Percentiles rank a stretch among this genome's conserved stretches.
These are phyloP conservation scores for Dreissena rostriformis DNA, from an alignment of 1,140 invertebrate species.

Conservation along the genomic window DNA sequence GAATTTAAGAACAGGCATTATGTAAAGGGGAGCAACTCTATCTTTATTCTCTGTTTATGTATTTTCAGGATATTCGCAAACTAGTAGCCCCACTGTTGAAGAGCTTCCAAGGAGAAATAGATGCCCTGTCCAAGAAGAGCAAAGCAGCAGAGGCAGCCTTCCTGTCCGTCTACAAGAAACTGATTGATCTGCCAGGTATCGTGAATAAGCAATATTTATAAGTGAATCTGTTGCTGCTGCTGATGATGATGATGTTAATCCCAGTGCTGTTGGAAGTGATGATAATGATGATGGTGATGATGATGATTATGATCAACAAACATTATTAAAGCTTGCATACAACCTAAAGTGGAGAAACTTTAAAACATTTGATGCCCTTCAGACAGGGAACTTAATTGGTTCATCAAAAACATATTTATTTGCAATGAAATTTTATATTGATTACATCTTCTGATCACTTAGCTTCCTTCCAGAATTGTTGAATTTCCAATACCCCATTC, in stretches of 20 bases:
- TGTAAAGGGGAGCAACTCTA: background rate
- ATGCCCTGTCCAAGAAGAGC: slow-evolving; percentile 83
- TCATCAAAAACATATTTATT: too few species aligned
- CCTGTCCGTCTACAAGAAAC: slow-evolving; percentile 83
- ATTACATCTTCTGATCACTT: too few species aligned
- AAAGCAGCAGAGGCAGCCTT: slow-evolving; percentile 84
- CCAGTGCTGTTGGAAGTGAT: background rate
- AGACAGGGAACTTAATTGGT: too few species aligned
- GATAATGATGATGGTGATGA: slow-evolving; percentile 3
- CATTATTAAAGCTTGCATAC: too few species aligned
- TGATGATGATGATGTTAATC: background rate
- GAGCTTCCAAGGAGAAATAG: slow-evolving; percentile 84
- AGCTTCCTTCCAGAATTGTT: too few species aligned
- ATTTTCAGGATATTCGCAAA: slow-evolving; percentile 82
- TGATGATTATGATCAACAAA: slow-evolving; percentile 2
- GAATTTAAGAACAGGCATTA: too few species aligned
- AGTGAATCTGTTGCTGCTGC: background rate
- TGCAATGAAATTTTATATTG: too few species aligned
- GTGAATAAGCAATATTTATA: background rate
- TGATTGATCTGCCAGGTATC: slow-evolving; percentile 83
- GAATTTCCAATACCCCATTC: too few species aligned
- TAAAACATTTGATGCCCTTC: too few species aligned
- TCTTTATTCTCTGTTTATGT: background rate
- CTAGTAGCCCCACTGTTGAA: slow-evolving; percentile 83
- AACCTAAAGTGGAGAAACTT: too few species aligned